A percentile compares a stretch with the other conserved stretches of the same genome.
Evolutionary conservation across 2,888 invertebrate genomes (phyloP).

Genomic region (Cephus spinipes): DNA sequence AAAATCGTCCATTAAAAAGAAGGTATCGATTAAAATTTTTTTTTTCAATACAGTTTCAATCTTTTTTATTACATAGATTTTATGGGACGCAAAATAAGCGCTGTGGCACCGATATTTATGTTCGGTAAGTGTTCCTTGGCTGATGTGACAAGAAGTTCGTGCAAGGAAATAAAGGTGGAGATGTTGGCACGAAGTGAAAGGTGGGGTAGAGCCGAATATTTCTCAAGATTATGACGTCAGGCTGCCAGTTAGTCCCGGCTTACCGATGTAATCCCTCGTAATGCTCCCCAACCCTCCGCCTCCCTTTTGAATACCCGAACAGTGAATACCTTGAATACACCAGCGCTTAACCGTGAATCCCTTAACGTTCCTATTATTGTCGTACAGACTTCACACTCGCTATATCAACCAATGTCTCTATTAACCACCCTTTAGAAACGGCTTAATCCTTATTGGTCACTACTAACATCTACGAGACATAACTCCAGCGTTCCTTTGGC

Average conservation of each 20-base stretch:
- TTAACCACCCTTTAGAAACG: neutral
- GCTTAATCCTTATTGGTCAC: neutral
- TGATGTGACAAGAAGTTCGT: neutral
- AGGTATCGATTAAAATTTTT: neutral
- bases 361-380: neutral
- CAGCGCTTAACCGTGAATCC: neutral
- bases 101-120: neutral
- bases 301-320: neutral
- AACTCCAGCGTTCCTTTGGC: neutral
- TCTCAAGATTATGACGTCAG: conserved; percentile 66
- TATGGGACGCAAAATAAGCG: neutral
- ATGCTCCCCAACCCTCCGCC: conserved; percentile 40
- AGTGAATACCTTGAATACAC: neutral
- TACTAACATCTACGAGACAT: neutral
- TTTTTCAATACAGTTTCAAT: neutral
- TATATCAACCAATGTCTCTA: neutral
- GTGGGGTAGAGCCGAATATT: conserved; percentile 54
- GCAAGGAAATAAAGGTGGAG: neutral
- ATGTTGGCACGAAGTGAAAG: neutral
- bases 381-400: neutral
- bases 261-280: conserved; percentile 65
- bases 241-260: conserved; percentile 61
- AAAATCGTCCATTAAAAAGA: neutral
- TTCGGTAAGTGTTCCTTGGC: neutral
- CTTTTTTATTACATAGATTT: neutral